These are phyloP conservation scores for Brachirus orientalis DNA, from an alignment of 2,113 vertebrate genomes.

Conservation along the genomic window DNA sequence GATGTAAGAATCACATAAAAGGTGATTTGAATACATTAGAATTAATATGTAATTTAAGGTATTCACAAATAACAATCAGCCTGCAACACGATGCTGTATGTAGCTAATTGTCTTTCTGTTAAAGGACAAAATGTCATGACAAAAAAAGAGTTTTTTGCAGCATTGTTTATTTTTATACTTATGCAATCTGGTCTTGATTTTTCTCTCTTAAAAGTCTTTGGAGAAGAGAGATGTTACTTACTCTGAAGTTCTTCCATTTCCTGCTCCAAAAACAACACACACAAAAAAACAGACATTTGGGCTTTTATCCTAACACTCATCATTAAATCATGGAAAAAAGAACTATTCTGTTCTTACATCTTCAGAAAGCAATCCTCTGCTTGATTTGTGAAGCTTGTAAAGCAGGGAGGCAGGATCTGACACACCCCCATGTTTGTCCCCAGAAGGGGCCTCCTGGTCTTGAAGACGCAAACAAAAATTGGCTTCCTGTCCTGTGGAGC, in stretches of 20 bases:
- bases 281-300: neutral
- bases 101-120: too few species aligned
- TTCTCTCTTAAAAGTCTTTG: conserved; percentile 70
- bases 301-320: neutral
- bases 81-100: too few species aligned
- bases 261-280: conserved; percentile 47
- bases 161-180: neutral
- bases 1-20: too few species aligned
- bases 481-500: conserved; percentile 45
- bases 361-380: conserved; percentile 57
- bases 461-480: conserved; percentile 52
- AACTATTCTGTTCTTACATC: conserved; percentile 72
- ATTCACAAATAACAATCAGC: too few species aligned
- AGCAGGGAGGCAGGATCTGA: conserved; percentile 66
- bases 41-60: too few species aligned
- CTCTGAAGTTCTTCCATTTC: conserved; percentile 56
- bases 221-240: conserved; percentile 64
- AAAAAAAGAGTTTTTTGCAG: neutral
- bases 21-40: too few species aligned
- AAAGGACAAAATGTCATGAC: too few species aligned
- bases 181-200: conserved; percentile 1
- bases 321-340: neutral
- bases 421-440: conserved; percentile 38
- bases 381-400: conserved; percentile 52
- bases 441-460: conserved; percentile 32